Percentiles rank a stretch among this genome's conserved stretches.
Evolutionary conservation across 2,797 vertebrate species (phyloP).

Genomic region (Garrulus glandarius): DNA sequence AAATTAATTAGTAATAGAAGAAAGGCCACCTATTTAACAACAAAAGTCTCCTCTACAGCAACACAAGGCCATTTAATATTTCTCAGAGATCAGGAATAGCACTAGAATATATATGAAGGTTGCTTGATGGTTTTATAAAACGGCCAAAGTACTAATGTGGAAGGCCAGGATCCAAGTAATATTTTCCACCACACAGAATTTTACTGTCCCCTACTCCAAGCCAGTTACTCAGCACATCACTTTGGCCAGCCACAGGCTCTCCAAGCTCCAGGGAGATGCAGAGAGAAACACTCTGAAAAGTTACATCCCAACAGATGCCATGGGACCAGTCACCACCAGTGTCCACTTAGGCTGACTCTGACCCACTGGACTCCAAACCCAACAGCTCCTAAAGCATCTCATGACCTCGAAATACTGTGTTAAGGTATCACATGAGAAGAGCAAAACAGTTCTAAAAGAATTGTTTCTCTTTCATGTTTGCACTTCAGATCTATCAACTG

Average conservation of each 20-base stretch:
- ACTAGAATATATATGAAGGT: not conserved
- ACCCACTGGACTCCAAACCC: not conserved
- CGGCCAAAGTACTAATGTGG: not conserved
- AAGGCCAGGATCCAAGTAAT: not conserved
- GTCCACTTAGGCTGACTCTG: not conserved
- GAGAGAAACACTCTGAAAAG: not conserved
- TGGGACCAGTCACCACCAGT: not conserved
- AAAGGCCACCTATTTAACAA: not conserved
- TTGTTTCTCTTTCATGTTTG: not conserved
- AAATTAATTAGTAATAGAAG: not conserved
- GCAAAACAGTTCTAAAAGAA: not conserved
- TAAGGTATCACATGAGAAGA: not conserved
- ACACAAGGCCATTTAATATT: not conserved
- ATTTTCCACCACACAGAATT: not conserved
- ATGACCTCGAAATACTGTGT: fast-evolving
- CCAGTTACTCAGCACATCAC: not conserved
- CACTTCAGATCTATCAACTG: not conserved
- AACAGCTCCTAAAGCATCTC: not conserved
- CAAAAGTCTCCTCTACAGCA: not conserved
- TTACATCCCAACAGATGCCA: not conserved
- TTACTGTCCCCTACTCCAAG: not conserved
- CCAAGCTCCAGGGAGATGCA: not conserved
- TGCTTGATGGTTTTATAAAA: not conserved
- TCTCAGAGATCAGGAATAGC: not conserved
- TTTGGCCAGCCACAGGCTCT: not conserved